phyloP scores from a whole-genome alignment of 2,888 invertebrate genomes.

The Dorcus hopei region DNA sequence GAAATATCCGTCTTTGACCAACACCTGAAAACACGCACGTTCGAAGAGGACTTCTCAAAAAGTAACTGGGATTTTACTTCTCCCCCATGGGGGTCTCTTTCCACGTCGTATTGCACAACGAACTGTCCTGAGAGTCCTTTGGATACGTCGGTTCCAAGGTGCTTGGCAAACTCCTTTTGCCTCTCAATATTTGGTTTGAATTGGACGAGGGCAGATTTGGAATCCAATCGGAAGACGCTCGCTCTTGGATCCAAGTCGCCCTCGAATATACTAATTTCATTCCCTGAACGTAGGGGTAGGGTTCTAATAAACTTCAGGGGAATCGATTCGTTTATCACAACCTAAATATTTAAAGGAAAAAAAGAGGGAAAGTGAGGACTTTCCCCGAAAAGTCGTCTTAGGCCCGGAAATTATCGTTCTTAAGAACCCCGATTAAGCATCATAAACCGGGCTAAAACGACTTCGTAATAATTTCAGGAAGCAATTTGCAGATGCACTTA shows the following conservation, averaged over 20 bases:
- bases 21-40: conserved; percentile 43
- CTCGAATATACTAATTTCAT: conserved; percentile 58
- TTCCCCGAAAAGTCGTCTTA: too few species aligned
- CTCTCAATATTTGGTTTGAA: conserved; percentile 59
- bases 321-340: conserved; percentile 54
- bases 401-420: too few species aligned
- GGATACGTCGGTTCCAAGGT: conserved; percentile 41
- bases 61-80: conserved; percentile 45
- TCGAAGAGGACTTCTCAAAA: neutral
- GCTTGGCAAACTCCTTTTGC: conserved; percentile 54
- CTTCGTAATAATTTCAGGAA: too few species aligned
- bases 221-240: conserved; percentile 31
- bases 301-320: conserved; percentile 60
- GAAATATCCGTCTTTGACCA: conserved; percentile 70
- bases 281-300: conserved; percentile 63
- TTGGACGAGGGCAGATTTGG: conserved; percentile 45
- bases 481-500: too few species aligned
- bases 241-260: conserved; percentile 49
- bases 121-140: conserved; percentile 63
- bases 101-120: conserved; percentile 68
- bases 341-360: neutral
- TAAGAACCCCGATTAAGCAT: too few species aligned
- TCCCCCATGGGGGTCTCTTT: conserved; percentile 57
- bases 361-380: too few species aligned
- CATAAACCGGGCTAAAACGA: too few species aligned